Conservation (phyloP, 2,888 invertebrate species). For the Saturnia pavonia region DNA sequence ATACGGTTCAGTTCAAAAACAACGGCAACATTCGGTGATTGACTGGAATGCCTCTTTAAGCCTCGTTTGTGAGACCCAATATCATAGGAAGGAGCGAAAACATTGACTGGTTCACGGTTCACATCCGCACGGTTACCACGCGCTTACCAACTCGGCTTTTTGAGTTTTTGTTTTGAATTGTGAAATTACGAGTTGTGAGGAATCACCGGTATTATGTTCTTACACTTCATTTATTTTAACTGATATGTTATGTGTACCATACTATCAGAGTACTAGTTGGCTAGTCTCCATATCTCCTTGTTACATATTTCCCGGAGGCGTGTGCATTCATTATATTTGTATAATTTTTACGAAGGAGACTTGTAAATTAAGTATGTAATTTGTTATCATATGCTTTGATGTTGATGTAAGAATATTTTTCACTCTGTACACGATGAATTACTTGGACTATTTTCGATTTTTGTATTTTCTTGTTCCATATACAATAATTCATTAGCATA, state of each 20-base stretch:
- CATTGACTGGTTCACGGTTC: too few relatives aligned
- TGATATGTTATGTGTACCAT: not conserved
- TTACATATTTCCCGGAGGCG: slow-evolving; percentile 32
- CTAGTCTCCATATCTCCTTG: slow-evolving; percentile 45
- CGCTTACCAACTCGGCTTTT: not conserved
- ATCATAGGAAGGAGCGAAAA: too few relatives aligned
- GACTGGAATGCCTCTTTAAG: too few relatives aligned
- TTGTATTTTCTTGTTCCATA: not conserved
- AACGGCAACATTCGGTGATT: too few relatives aligned
- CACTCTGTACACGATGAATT: not conserved
- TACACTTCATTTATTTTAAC: not conserved
- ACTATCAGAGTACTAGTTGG: slow-evolving; percentile 41
- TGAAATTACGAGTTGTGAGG: slow-evolving; percentile 1
- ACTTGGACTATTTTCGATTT: not conserved
- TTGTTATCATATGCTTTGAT: not conserved
- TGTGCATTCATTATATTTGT: slow-evolving; percentile 22
- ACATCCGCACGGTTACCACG: too few relatives aligned
- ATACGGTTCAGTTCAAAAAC: too few relatives aligned
- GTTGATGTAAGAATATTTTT: slow-evolving; percentile 4
- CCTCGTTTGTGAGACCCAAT: too few relatives aligned
- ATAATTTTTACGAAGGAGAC: not conserved
- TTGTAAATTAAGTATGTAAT: slow-evolving; percentile 1
- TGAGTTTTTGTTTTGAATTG: not conserved
- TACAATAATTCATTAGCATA: too few relatives aligned
- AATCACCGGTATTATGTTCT: not conserved